A percentile compares a stretch with the other conserved stretches of the same genome.
phyloP scores from a whole-genome alignment of 2,797 vertebrate genomes.

The Esox lucius region DNA sequence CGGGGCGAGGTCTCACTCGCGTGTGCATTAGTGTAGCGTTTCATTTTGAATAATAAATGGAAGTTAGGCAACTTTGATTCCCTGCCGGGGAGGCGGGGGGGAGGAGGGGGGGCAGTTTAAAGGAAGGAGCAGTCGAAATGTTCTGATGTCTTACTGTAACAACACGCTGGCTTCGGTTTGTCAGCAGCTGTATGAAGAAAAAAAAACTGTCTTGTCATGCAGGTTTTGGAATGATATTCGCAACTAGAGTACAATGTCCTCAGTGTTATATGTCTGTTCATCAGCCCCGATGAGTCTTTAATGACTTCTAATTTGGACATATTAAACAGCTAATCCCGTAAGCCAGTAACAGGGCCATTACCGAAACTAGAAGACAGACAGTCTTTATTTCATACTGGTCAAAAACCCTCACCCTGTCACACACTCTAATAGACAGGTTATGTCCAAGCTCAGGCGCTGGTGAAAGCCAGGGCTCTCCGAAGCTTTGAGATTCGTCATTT shows the following conservation, averaged over 20 bases:
- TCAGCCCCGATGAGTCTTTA: not conserved
- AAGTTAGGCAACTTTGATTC: not conserved
- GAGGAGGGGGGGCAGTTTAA: not conserved
- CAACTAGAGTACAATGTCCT: not conserved
- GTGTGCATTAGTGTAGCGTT: not conserved
- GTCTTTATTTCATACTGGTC: slow-evolving; percentile 31
- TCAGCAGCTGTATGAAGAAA: not conserved
- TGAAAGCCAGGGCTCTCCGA: slow-evolving; percentile 34
- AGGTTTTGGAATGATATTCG: not conserved
- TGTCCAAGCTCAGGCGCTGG: slow-evolving; percentile 21
- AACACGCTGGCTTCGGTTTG: not conserved
- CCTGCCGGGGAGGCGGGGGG: not conserved
- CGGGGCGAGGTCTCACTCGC: not conserved
- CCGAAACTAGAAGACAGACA: slow-evolving; percentile 32
- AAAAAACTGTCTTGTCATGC: not conserved
- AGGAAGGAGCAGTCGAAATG: not conserved
- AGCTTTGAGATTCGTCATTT: slow-evolving; percentile 55
- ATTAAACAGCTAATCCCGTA: slow-evolving; percentile 39
- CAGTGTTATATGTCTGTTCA: not conserved
- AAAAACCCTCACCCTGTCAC: slow-evolving; percentile 25
- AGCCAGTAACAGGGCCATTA: slow-evolving; percentile 25
- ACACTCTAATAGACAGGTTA: slow-evolving; percentile 11
- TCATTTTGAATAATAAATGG: not conserved
- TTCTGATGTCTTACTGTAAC: not conserved
- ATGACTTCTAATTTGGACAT: slow-evolving; percentile 34